Percentiles rank a stretch among this genome's conserved stretches.
Conservation (phyloP, 2,888 invertebrate genomes). For the Dendrolimus houi region DNA sequence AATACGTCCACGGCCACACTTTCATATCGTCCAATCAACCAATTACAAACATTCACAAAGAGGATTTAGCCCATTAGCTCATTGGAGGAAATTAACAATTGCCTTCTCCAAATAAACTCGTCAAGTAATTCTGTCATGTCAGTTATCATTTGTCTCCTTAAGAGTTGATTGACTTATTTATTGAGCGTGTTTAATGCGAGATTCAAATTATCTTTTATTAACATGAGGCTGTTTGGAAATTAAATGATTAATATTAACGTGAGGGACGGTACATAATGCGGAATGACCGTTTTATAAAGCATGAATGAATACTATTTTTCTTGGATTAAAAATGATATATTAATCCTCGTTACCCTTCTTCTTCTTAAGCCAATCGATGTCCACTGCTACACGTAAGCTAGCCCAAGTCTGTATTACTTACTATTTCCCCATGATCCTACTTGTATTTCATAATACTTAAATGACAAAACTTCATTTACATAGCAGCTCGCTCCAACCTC, state of each 20-base stretch:
- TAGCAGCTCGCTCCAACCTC: no score
- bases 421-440: no score
- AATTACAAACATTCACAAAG: constrained; percentile 56
- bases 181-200: constrained; percentile 18
- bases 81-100: constrained; percentile 75
- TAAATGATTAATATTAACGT: neutral
- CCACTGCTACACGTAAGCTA: no score
- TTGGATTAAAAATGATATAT: no score
- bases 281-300: no score
- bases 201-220: neutral
- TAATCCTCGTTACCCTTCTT: no score
- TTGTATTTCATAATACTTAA: no score
- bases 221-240: neutral
- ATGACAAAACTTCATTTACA: no score
- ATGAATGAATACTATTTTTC: no score
- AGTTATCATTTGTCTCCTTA: constrained; percentile 46
- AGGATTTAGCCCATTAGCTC: constrained; percentile 72
- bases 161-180: constrained; percentile 50
- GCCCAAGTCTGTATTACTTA: no score
- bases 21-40: constrained; percentile 42
- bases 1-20: neutral
- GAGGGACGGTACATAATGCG: no score
- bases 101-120: constrained; percentile 69
- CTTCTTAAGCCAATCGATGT: no score
- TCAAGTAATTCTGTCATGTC: constrained; percentile 65